Percentiles rank a stretch among this genome's conserved stretches.
These are phyloP conservation scores for Clytia hemisphaerica DNA, from an alignment of 30 jellyfish, hydroid and myxozoan species.

Conservation along the genomic window DNA sequence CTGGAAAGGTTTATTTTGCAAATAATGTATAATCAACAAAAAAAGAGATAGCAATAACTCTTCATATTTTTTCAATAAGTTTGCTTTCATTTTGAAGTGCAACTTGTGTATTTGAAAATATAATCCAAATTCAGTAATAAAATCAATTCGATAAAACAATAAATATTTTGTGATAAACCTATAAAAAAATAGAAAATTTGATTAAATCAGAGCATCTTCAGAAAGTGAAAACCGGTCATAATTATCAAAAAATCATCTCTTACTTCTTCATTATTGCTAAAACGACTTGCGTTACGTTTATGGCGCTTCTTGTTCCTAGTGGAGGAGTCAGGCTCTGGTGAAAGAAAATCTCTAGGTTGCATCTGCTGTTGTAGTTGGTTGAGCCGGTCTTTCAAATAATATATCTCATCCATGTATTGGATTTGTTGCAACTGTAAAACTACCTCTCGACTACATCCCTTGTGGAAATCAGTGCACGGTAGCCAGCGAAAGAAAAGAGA, in stretches of 20 bases:
- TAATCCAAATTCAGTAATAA: no score
- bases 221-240: slow-evolving; percentile 16
- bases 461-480: slow-evolving; percentile 51
- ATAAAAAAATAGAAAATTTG: no score
- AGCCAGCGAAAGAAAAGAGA: slow-evolving; percentile 70
- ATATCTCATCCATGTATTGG: slow-evolving; percentile 60
- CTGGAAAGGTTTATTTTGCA: not conserved
- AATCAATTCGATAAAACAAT: no score
- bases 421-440: slow-evolving; percentile 63
- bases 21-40: not conserved
- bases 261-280: not conserved
- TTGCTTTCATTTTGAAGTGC: no score
- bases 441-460: slow-evolving; percentile 52
- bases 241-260: not conserved
- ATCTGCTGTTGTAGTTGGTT: slow-evolving; percentile 35
- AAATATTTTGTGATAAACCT: no score
- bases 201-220: slow-evolving; percentile 1
- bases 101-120: no score
- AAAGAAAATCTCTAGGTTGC: not conserved
- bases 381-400: slow-evolving; percentile 59
- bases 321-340: not conserved
- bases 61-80: no score
- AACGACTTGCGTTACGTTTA: not conserved
- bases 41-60: not conserved
- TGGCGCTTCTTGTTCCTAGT: slow-evolving; percentile 1